Evolutionary conservation across 2,797 vertebrate species (phyloP), one percentile per base, ranked within the genome.

Genomic region (Crocodylus rhombifer): DNA sequence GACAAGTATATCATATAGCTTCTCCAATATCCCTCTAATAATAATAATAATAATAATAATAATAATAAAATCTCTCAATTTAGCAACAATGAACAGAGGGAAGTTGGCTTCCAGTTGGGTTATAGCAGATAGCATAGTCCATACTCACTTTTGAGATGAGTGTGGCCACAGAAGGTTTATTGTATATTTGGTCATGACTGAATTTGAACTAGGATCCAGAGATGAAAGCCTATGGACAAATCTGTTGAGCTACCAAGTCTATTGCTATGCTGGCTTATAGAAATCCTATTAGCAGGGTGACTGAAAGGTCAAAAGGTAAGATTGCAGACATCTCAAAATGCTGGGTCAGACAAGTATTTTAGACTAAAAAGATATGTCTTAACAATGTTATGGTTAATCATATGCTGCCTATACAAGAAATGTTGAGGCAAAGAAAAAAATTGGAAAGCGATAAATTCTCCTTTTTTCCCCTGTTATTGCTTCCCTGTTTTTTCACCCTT

Each of bases 251-350:
- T 92, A 84, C 23, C 16, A 95, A 95, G 91, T 87, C 92, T 73
- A 92, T 91, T 92, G 92, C 89, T 77, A 10, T 77, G 87, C 91
- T 94, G 93, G 88, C 97, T 97, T 97, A 94, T 25, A 96, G 84
- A 97, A 98, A 97, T 97, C 95, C 96, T 96, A 97, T 97, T 96
- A 97, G 90, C 96, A 83, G 86, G 80, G 83, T 94, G 96, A 96
- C 92, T 76, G 92, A 97, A 94, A 81, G 89, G 84, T 95, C 94
- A 89, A 73, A 88, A 97, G 97, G 96, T 96, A 97, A 97, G 97
- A 96, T 92, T 97, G 86, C 77, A 94, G 93, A 86, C 91, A 96
- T 95, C 64, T 94, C 76, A 83, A 97, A 97, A 96, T 87, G 78
- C 94, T 92, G 92, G 94, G 95, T 96, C 93, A 97, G 80, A 96